These are phyloP conservation scores for Sphaeridia pumilis DNA, from an alignment of 2,888 invertebrate species.

Conservation along the genomic window DNA sequence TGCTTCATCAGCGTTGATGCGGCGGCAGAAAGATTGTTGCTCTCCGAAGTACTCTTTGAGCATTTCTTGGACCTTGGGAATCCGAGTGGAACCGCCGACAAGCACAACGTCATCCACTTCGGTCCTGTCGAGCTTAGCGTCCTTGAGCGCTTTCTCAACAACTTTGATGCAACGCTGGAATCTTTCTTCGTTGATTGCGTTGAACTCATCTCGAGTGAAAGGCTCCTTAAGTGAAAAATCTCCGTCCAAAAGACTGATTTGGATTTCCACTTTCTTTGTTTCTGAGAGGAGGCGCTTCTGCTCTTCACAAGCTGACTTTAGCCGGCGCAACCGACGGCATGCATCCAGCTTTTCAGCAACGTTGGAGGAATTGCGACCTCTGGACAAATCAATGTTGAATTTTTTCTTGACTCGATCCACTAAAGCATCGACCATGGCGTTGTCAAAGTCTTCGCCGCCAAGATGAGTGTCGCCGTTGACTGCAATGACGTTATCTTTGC, in stretches of 20 bases:
- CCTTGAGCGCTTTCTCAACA: conserved; percentile 6
- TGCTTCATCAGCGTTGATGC: conserved; percentile 69
- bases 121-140: neutral
- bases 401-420: conserved; percentile 1
- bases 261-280: neutral
- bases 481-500: neutral
- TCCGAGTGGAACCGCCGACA: conserved; percentile 69
- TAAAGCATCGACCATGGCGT: conserved; percentile 3
- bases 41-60: conserved; percentile 64
- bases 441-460: conserved; percentile 12
- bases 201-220: conserved; percentile 14
- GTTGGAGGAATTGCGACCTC: neutral
- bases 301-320: conserved; percentile 4
- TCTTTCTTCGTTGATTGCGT: conserved; percentile 8
- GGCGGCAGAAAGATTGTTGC: conserved; percentile 58
- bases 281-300: conserved; percentile 6
- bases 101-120: conserved; percentile 51
- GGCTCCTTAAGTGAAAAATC: conserved; percentile 6
- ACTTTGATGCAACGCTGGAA: conserved; percentile 14
- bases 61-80: conserved; percentile 63
- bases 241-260: neutral
- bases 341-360: neutral
- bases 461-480: conserved; percentile 5
- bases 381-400: conserved; percentile 1
- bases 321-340: neutral